Evolutionary conservation across 2,797 vertebrate genomes (phyloP).

Genomic region (Pipistrellus kuhlii): DNA sequence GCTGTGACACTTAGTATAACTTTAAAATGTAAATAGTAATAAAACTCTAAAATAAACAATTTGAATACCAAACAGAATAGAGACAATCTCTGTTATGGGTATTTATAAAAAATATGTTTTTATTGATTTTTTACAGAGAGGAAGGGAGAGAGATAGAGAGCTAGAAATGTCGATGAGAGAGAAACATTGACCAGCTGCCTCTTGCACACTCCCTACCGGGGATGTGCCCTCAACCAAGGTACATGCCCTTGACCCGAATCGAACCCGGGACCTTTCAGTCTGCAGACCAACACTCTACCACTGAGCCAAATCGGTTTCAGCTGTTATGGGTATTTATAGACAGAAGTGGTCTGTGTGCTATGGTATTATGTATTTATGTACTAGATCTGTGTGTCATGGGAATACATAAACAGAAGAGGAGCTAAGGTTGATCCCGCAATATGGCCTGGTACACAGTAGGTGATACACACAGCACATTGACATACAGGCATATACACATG

Average conservation of each 20-base stretch:
- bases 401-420: not conserved
- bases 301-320: too few relatives aligned
- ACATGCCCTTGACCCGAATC: too few relatives aligned
- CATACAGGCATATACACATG: not conserved
- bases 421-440: not conserved
- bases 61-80: not conserved
- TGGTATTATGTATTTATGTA: not conserved
- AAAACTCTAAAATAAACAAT: not conserved
- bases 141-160: too few relatives aligned
- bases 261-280: too few relatives aligned
- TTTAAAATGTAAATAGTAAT: not conserved
- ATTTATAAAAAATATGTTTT: too few relatives aligned
- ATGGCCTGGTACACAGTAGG: not conserved
- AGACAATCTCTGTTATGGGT: not conserved
- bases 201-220: too few relatives aligned
- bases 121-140: too few relatives aligned
- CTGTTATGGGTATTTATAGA: not conserved
- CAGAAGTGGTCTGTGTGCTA: not conserved
- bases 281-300: too few relatives aligned
- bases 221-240: too few relatives aligned
- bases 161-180: too few relatives aligned
- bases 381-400: not conserved
- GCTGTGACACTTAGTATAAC: not conserved
- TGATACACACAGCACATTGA: not conserved
- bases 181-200: too few relatives aligned